These are phyloP conservation scores for Nematostella vectensis DNA, from an alignment of 92 coral and sea anemone species.

Conservation along the genomic window DNA sequence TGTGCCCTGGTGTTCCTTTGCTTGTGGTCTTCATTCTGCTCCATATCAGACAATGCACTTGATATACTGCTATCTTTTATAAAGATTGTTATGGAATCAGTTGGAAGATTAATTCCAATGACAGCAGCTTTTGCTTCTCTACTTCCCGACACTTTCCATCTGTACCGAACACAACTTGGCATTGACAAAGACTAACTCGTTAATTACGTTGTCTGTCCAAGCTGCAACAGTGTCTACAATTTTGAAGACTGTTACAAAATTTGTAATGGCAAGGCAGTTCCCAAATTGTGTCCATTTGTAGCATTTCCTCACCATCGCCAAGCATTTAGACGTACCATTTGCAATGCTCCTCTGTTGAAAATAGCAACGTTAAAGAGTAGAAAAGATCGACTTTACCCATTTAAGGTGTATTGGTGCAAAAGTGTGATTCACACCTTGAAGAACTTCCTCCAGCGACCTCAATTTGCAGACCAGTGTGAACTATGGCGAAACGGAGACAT, in stretches of 20 bases:
- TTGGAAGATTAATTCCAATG: conserved; percentile 26
- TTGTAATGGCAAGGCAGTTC: conserved; percentile 12
- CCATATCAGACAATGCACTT: conserved; percentile 60
- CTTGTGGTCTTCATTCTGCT: conserved; percentile 61
- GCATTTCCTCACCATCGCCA: conserved; percentile 25
- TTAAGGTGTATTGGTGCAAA: conserved; percentile 34
- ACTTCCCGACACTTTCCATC: conserved; percentile 8
- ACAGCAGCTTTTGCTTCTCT: conserved; percentile 22
- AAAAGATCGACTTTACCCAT: conserved; percentile 31
- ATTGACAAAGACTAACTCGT: conserved; percentile 10
- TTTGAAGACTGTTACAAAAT: conserved; percentile 15
- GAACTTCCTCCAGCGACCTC: conserved; percentile 16
- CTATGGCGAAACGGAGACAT: conserved; percentile 16
- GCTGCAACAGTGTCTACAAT: conserved; percentile 15
- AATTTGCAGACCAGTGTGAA: conserved; percentile 34
- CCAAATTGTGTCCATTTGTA: conserved; percentile 7
- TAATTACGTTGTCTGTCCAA: conserved; percentile 16
- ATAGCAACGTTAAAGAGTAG: conserved; percentile 16
- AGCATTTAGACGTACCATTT: conserved; percentile 11
- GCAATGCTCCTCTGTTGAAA: conserved; percentile 25
- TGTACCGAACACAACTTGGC: conserved; percentile 6
- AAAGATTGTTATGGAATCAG: conserved; percentile 26
- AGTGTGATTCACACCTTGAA: conserved; percentile 22
- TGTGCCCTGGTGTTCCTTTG: conserved; percentile 45
- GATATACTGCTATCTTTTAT: conserved; percentile 33